Evolutionary conservation across 2,113 vertebrate genomes (phyloP).

Genomic region (Neopipo cinnamomea): DNA sequence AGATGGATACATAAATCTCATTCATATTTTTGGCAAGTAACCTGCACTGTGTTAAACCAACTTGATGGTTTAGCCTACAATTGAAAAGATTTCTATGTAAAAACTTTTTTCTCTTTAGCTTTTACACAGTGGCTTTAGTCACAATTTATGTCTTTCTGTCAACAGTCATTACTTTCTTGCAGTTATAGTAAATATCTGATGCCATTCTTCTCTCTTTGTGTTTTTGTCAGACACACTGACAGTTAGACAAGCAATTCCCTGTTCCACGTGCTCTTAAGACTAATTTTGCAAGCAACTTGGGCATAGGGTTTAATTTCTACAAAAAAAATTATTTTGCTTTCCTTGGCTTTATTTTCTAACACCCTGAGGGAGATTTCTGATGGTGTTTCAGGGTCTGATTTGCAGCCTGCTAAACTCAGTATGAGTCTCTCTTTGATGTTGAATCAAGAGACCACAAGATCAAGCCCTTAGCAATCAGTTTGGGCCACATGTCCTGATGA

Average conservation of each 20-base stretch:
- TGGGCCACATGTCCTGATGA: background rate
- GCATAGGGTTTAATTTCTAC: background rate
- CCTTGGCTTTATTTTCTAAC: background rate
- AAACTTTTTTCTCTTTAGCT: slow-evolving; percentile 50
- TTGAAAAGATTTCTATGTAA: slow-evolving; percentile 42
- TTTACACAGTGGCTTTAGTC: background rate
- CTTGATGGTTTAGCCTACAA: slow-evolving; percentile 55
- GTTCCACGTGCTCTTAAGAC: background rate
- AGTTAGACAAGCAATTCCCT: background rate
- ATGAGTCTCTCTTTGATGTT: background rate
- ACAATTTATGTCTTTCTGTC: slow-evolving; percentile 42
- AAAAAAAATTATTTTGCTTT: background rate
- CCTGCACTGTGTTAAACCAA: slow-evolving; percentile 12
- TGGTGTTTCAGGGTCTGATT: background rate
- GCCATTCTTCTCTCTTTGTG: slow-evolving; percentile 51
- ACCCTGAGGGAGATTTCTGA: background rate
- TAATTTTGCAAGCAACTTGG: background rate
- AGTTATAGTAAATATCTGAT: slow-evolving; percentile 55
- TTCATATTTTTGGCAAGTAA: slow-evolving; percentile 39
- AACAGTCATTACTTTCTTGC: slow-evolving; percentile 57
- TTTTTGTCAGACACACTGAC: background rate
- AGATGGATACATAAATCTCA: slow-evolving; percentile 22
- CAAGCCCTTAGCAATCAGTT: background rate
- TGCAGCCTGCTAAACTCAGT: background rate
- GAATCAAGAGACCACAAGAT: background rate